Evolutionary conservation across 2,888 invertebrate species (phyloP).

Genomic region (Meliscaeva auricollis): DNA sequence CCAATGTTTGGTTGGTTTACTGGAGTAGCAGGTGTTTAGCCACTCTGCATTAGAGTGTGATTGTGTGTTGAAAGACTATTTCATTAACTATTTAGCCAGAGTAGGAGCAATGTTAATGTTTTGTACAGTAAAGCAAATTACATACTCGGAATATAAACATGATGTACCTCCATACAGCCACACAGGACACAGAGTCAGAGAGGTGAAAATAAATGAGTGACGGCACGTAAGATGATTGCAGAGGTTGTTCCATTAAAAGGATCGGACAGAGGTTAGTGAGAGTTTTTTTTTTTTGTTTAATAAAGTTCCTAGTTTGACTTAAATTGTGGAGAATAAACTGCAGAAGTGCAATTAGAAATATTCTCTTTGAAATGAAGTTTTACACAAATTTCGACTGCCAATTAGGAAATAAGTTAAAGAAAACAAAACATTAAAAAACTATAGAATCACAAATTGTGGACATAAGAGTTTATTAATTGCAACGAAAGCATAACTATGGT

Average conservation of each 20-base stretch:
- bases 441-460: too few relatives aligned
- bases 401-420: slow-evolving; percentile 1
- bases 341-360: neutral
- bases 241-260: neutral
- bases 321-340: neutral
- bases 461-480: too few relatives aligned
- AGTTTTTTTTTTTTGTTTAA: too few relatives aligned
- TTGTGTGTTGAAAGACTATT: slow-evolving; percentile 49
- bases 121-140: slow-evolving; percentile 55
- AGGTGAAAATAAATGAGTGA: slow-evolving; percentile 48
- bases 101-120: slow-evolving; percentile 50
- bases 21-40: slow-evolving; percentile 62
- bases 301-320: neutral
- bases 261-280: neutral
- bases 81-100: slow-evolving; percentile 60
- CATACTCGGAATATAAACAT: slow-evolving; percentile 49
- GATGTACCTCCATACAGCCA: too few relatives aligned
- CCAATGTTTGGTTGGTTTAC: neutral
- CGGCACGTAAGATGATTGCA: slow-evolving; percentile 12
- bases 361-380: slow-evolving; percentile 2
- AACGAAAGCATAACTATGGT: too few relatives aligned
- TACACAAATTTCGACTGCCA: neutral
- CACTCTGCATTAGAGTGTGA: slow-evolving; percentile 33
- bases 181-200: neutral
- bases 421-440: too few relatives aligned